A percentile compares a stretch with the other conserved stretches of the same genome.
These are phyloP conservation scores for Vanacampus margaritifer DNA, from an alignment of 2,113 vertebrate species.

Conservation along the genomic window DNA sequence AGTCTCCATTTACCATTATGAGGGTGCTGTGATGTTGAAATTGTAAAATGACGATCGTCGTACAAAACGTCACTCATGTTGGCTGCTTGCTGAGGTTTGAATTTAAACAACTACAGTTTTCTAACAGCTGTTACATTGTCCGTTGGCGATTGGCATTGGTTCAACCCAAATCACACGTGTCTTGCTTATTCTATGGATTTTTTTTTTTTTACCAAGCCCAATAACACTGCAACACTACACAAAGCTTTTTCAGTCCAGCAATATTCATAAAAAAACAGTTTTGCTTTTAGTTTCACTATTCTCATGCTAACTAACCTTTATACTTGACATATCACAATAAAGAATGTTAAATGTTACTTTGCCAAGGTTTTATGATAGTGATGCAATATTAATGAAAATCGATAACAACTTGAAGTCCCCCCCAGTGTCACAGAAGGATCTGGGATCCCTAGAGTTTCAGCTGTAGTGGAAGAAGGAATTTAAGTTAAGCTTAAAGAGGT, in stretches of 20 bases:
- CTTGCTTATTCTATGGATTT: too few species aligned
- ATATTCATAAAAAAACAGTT: neutral
- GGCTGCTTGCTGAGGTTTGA: too few species aligned
- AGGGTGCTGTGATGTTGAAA: too few species aligned
- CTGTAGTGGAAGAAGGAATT: conserved; percentile 2
- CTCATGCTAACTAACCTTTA: too few species aligned
- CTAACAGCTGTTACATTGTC: too few species aligned
- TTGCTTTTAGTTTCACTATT: too few species aligned
- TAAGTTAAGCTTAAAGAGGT: conserved; percentile 31
- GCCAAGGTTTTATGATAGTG: neutral
- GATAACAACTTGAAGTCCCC: neutral
- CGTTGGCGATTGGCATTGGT: too few species aligned
- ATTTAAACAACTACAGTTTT: too few species aligned
- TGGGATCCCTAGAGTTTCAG: neutral
- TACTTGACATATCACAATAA: neutral
- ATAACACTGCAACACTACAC: neutral
- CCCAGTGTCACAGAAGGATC: neutral
- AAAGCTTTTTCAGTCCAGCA: neutral
- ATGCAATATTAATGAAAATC: neutral
- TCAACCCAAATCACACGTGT: too few species aligned
- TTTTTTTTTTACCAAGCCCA: neutral
- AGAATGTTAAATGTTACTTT: neutral
- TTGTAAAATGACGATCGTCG: too few species aligned
- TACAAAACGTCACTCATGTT: too few species aligned
- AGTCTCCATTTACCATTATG: too few species aligned